Evolutionary conservation across 2,113 vertebrate species (phyloP), one percentile per base, ranked within the genome.

Genomic region (Percopsis transmontana): DNA sequence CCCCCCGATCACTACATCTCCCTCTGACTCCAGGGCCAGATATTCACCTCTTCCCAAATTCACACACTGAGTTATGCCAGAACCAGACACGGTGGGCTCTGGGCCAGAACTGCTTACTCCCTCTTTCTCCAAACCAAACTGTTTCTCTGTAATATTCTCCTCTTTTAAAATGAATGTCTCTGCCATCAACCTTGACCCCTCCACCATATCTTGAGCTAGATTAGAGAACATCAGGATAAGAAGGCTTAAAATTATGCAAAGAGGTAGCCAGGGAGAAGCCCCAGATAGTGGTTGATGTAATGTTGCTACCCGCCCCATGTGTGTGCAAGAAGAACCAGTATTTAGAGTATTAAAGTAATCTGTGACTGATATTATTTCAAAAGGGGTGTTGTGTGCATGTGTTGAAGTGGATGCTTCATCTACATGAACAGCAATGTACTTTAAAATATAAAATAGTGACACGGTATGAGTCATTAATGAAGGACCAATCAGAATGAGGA

Each of bases 1-100:
- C 0, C 89, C 92, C 55, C 90, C 92, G 40, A 93, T 88, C 14
- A 89, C 65, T 75, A 92, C 52, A 68, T 92, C 85, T 1, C 91
- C 91, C 14, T 76, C 73, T 1, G 42, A 58, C 47, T 86, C 59
- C 40, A 92, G 62, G 16, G 73, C 76, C n/a, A 78, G 51, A 18
- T 62, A 62, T 47, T 85, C 62, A 47, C 70, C 76, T 39, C 84
- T 63, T 27, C 52, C 45, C 19, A 88, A n/a, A 61, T 64, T 83
- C 56, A 63, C 59, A 73, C 92, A 93, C 0, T 54, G 62, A 61
- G 24, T 45, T 53, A 40, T 18, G 15, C 2, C 19, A n/a, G 50
- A 60, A 48, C 23, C 41, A 52, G 33, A 3, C 20, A 20, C 23
- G 16, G 33, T 20, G 38, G 39, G 15, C 13, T 9, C 21, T 27